Percentiles rank a stretch among this genome's conserved stretches.
Evolutionary conservation across 30 jellyfish, hydroid and myxozoan genomes (phyloP).

Genomic region (Pelagia noctiluca): DNA sequence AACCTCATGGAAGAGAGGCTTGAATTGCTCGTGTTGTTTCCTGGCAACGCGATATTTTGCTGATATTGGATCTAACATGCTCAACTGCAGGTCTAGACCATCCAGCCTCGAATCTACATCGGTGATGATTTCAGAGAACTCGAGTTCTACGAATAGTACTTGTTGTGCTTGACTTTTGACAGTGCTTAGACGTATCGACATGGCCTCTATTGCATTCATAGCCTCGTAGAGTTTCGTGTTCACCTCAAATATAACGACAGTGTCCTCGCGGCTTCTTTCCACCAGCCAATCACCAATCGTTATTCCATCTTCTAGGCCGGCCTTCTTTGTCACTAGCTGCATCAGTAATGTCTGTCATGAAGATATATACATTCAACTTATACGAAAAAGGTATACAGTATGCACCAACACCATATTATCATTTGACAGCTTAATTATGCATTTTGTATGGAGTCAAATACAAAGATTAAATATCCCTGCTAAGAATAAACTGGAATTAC

Average conservation of each 20-base stretch:
- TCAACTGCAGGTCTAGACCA: slow-evolving; percentile 61
- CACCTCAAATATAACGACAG: slow-evolving; percentile 77
- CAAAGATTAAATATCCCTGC: no score
- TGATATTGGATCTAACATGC: slow-evolving; percentile 86
- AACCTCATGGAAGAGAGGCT: slow-evolving; percentile 84
- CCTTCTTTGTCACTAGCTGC: slow-evolving; percentile 59
- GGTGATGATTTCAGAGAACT: slow-evolving; percentile 60
- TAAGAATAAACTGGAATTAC: no score
- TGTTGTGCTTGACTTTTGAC: slow-evolving; percentile 56
- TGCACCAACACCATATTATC: no score
- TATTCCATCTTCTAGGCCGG: slow-evolving; percentile 63
- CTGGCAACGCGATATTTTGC: slow-evolving; percentile 89
- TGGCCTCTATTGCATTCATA: slow-evolving; percentile 49
- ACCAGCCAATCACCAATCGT: slow-evolving; percentile 89
- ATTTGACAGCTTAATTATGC: no score
- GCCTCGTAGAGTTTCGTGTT: slow-evolving; percentile 75
- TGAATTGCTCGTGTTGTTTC: slow-evolving; percentile 85
- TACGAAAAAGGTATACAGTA: no score
- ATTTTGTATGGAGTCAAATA: no score
- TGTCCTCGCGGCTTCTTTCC: slow-evolving; percentile 80
- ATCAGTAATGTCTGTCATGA: slow-evolving; percentile 43
- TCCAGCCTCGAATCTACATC: slow-evolving; percentile 65
- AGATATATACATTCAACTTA: not conserved
- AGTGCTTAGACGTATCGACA: slow-evolving; percentile 56
- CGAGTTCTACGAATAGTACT: slow-evolving; percentile 55